Conservation (phyloP, 2,888 invertebrate species). For the Crepidodera aurea region DNA sequence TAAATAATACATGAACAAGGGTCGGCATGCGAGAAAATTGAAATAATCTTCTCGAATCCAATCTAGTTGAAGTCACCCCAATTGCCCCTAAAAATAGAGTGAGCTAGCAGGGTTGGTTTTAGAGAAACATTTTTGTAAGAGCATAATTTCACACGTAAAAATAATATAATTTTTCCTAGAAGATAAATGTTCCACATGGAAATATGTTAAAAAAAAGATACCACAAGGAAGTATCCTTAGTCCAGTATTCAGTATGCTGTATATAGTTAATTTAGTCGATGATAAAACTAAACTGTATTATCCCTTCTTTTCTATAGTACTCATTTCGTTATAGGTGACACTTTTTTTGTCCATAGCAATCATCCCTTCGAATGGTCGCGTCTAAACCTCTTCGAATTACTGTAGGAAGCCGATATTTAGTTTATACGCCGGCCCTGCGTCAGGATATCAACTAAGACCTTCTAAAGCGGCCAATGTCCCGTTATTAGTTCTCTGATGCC, state of each 20-base stretch:
- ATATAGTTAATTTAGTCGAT: too few relatives aligned
- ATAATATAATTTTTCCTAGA: not conserved
- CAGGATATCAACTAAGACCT: not conserved
- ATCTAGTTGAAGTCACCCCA: conserved; percentile 8
- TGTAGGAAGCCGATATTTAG: not conserved
- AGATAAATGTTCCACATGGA: not conserved
- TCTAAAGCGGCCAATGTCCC: conserved; percentile 35
- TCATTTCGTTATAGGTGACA: too few relatives aligned
- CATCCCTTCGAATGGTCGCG: too few relatives aligned
- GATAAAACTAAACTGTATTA: too few relatives aligned
- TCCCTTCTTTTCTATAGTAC: too few relatives aligned
- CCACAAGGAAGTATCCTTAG: too few relatives aligned
- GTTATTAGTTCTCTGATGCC: conserved; percentile 57
- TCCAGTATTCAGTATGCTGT: too few relatives aligned
- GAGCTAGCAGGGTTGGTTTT: not conserved
- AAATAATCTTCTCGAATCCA: conserved; percentile 21
- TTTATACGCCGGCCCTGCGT: not conserved
- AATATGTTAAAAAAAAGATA: not conserved
- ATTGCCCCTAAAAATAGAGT: not conserved
- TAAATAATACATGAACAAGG: conserved; percentile 26
- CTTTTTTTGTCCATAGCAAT: too few relatives aligned
- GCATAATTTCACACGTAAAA: not conserved
- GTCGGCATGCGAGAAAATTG: conserved; percentile 22
- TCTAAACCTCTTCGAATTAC: too few relatives aligned
- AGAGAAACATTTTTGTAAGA: not conserved